Percentiles rank a stretch among this genome's conserved stretches.
Conservation (phyloP, 2,797 vertebrate species). For the Neopelma chrysocephalum region DNA sequence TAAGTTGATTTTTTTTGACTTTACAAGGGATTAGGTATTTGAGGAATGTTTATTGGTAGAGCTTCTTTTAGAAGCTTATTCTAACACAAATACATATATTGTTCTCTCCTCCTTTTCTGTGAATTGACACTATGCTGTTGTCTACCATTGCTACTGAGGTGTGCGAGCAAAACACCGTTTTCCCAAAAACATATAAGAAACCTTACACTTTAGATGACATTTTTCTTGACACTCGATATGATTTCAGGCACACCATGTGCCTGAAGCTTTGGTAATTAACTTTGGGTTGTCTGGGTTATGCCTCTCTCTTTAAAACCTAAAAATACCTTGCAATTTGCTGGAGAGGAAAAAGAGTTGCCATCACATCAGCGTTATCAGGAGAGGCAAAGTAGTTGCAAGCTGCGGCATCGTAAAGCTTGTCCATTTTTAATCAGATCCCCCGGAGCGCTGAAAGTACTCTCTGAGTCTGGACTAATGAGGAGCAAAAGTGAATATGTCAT, state of each 20-base stretch:
- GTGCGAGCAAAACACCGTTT: not conserved
- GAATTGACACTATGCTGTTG: not conserved
- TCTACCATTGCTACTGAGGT: not conserved
- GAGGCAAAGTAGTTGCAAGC: not conserved
- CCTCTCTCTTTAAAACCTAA: not conserved
- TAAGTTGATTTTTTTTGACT: not conserved
- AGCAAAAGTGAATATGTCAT: slow-evolving; percentile 22
- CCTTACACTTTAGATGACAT: not conserved
- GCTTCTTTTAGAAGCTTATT: not conserved
- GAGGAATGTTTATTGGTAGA: not conserved
- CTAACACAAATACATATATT: not conserved
- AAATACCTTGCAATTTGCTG: not conserved
- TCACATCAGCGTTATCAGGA: not conserved
- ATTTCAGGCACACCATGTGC: not conserved
- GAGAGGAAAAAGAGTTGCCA: not conserved
- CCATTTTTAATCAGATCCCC: slow-evolving; percentile 22
- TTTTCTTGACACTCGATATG: not conserved
- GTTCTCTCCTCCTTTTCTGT: not conserved
- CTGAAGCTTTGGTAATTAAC: not conserved
- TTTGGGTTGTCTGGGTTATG: not conserved
- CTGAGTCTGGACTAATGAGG: slow-evolving; percentile 19
- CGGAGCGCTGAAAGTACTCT: not conserved
- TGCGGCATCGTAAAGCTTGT: not conserved
- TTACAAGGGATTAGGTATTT: not conserved
- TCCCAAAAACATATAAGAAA: not conserved